Percentiles rank a stretch among this genome's conserved stretches.
phyloP scores from a whole-genome alignment of 1,140 invertebrate species.

The Macrosteles quadrilineatus region DNA sequence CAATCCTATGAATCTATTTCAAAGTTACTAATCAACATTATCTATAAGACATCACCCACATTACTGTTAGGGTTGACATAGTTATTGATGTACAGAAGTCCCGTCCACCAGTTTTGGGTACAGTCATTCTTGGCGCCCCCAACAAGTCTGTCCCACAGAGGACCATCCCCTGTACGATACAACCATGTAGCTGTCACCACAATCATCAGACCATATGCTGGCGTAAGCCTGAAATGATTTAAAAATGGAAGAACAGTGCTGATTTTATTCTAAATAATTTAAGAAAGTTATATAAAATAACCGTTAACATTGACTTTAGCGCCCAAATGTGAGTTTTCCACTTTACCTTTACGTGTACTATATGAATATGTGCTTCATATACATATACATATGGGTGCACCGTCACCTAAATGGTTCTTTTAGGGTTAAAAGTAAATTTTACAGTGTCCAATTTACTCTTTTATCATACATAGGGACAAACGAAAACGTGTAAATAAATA shows the following conservation, averaged over 20 bases:
- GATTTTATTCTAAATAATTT: neutral
- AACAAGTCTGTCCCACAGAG: conserved; percentile 48
- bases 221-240: conserved; percentile 50
- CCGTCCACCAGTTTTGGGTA: conserved; percentile 58
- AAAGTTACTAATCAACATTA: too few species aligned
- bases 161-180: conserved; percentile 49
- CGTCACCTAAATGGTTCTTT: neutral
- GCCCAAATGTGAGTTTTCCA: neutral
- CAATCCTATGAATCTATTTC: too few species aligned
- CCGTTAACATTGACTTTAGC: neutral
- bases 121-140: conserved; percentile 46
- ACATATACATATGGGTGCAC: neutral
- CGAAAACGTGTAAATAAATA: too few species aligned
- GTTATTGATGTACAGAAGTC: conserved; percentile 62
- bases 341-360: neutral
- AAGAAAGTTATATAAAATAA: neutral
- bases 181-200: conserved; percentile 49
- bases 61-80: conserved; percentile 48
- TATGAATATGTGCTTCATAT: neutral
- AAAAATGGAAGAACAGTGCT: neutral
- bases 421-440: too few species aligned
- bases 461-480: too few species aligned
- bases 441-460: too few species aligned
- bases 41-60: too few species aligned
- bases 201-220: conserved; percentile 50